These are phyloP conservation scores for Vireo altiloquus DNA, from an alignment of 2,113 vertebrate genomes.

Conservation along the genomic window DNA sequence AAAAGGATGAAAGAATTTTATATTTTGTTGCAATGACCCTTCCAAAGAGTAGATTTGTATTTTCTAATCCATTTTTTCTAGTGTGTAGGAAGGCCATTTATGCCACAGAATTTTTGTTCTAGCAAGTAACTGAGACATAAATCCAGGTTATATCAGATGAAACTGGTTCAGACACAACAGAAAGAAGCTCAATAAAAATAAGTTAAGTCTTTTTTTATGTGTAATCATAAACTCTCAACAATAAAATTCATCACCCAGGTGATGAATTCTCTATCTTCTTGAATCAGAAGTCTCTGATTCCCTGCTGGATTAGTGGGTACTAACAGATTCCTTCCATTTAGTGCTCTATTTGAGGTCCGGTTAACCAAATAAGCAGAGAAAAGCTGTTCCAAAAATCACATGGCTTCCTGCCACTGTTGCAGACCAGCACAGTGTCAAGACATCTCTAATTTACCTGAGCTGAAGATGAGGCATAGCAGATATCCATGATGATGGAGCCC, in stretches of 20 bases:
- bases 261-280: not conserved
- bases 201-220: not conserved
- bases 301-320: not conserved
- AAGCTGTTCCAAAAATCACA: not conserved
- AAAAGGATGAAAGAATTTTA: not conserved
- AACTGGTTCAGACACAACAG: not conserved
- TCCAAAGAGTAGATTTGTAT: not conserved
- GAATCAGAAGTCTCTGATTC: not conserved
- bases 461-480: not conserved
- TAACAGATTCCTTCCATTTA: not conserved
- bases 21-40: not conserved
- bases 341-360: not conserved
- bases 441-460: not conserved
- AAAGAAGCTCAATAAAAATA: conserved; percentile 4
- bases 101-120: conserved; percentile 12
- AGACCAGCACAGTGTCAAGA: not conserved
- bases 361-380: not conserved
- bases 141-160: not conserved
- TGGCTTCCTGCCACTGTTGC: not conserved
- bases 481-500: not conserved
- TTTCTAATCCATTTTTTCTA: conserved; percentile 1
- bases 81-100: not conserved
- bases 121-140: not conserved
- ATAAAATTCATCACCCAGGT: not conserved
- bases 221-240: not conserved